Conservation (phyloP, 2,113 vertebrate genomes). For the Laterallus jamaicensis region DNA sequence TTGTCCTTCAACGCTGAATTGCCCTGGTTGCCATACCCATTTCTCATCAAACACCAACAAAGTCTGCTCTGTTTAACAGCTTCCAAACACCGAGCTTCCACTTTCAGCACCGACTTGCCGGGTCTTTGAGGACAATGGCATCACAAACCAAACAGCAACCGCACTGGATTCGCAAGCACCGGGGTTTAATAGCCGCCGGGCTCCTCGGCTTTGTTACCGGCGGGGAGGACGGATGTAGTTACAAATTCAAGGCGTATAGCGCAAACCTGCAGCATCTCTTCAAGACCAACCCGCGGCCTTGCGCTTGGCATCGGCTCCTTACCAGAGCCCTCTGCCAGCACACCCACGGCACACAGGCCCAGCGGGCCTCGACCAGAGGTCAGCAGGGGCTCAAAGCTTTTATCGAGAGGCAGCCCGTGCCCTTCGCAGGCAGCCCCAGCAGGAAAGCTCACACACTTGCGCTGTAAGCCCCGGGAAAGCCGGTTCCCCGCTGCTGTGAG, state of each 20-base stretch:
- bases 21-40: not conserved
- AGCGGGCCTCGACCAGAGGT: not conserved
- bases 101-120: not conserved
- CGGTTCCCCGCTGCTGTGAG: accelerated
- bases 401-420: no score
- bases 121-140: not conserved
- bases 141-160: not conserved
- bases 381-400: not conserved
- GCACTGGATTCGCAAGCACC: not conserved
- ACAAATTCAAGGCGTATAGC: not conserved
- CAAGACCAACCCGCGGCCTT: accelerated
- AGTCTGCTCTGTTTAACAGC: not conserved
- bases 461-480: not conserved
- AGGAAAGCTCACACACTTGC: no score
- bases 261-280: accelerated
- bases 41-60: not conserved
- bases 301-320: not conserved
- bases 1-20: not conserved
- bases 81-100: not conserved
- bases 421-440: not conserved
- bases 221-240: accelerated
- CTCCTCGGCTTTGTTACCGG: not conserved
- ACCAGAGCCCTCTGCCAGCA: no score
- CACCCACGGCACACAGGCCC: not conserved
- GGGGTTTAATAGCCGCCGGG: not conserved